Base-by-base conservation (phyloP, 2,888 invertebrate species). In the Zygogramma bicolorata region DNA sequence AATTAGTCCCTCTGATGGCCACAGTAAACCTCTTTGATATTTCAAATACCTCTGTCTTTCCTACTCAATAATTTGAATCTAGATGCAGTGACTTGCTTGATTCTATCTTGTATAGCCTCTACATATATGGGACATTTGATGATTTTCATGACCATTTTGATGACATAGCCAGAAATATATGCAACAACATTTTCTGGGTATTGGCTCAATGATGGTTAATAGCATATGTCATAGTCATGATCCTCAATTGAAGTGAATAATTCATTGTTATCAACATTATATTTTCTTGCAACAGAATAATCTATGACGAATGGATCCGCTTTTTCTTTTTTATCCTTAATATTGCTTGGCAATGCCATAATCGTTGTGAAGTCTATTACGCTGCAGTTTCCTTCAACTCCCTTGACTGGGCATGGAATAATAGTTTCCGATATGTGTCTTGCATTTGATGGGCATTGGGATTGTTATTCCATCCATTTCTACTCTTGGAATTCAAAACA, bases 211-310 rank as follows among this genome's bases (percentile, higher is more conserved):
- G 38, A 60, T 60, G 60, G 60, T 22, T 34, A 60, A 20, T 18
- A 60, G 10, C n/a, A 13, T 4, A 34, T 8, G 34, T 38, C 13
- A 20, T 60, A 38, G 20, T 60, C 20, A 60, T 38, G 34, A 38
- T 59, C 59, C 31, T 3, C 29, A 31, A 31, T n/a, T n/a, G n/a
- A n/a, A n/a, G n/a, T n/a, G n/a, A n/a, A n/a, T n/a, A n/a, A n/a
- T n/a, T n/a, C 38, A 60, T 13, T 38, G 3, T 20, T 31, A 18
- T 38, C 60, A 18, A 60, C 38, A 38, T 5, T 38, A 20, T 38
- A 60, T 60, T 60, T 60, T 60, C 59, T 59, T 5, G 38, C 60
- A 60, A 60, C 22, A 38, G 60, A 60, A 60, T 60, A 60, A 25
- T 60, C 60, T 22, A 60, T 15, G 1, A 60, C 3, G 20, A 60